phyloP scores from a whole-genome alignment of 2,888 invertebrate species.

The Neocrepidodera transversa region DNA sequence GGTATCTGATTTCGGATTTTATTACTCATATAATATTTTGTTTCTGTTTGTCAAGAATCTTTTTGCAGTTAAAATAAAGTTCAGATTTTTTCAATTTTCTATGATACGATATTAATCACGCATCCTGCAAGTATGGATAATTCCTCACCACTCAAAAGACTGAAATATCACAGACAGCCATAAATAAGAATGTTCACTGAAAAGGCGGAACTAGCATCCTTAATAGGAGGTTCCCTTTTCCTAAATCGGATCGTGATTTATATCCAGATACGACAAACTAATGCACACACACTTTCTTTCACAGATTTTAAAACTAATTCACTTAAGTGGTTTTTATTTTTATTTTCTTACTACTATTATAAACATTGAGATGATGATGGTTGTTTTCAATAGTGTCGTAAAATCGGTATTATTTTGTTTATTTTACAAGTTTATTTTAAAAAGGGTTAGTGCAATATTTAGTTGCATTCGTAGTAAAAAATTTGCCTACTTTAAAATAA shows the following conservation, averaged over 20 bases:
- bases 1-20: too few relatives aligned
- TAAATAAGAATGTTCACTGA: slow-evolving; percentile 1
- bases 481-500: too few relatives aligned
- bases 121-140: not conserved
- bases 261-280: not conserved
- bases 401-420: not conserved
- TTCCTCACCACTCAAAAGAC: not conserved
- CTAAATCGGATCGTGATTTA: not conserved
- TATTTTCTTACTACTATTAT: not conserved
- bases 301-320: not conserved
- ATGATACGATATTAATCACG: too few relatives aligned
- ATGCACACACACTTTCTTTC: not conserved
- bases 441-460: not conserved
- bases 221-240: not conserved
- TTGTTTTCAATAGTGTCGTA: not conserved
- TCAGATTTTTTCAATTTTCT: too few relatives aligned
- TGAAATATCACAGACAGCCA: not conserved
- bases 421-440: not conserved
- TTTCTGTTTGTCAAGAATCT: too few relatives aligned
- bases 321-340: not conserved
- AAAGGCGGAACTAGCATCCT: not conserved
- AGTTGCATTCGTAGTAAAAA: too few relatives aligned
- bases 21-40: too few relatives aligned
- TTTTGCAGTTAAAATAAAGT: too few relatives aligned
- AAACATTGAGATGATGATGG: not conserved